Evolutionary conservation across 2,113 vertebrate genomes (phyloP), one percentile per base, ranked within the genome.

Genomic region (Equus przewalskii): DNA sequence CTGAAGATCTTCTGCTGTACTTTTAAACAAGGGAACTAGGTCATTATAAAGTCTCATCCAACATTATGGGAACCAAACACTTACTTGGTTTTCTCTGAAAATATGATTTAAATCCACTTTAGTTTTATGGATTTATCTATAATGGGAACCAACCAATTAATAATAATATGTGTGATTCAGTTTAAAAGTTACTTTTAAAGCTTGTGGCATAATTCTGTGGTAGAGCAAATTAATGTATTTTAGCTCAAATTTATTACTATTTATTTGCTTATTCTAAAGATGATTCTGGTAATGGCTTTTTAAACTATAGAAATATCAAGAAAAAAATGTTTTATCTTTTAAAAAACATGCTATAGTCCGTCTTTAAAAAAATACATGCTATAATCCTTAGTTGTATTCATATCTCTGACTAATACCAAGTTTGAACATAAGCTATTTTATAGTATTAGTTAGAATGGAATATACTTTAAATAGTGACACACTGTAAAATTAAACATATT

Each of bases 121-220:
- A 72, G 28, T 69, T 89, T 93, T 89, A 33, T 69, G 4, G 12
- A 64, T 41, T 78, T 97, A 92, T 67, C 56, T 94, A 22, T n/a
- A 91, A 46, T 83, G 28, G 64, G 30, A 79, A 93, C 33, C 19
- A 88, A 51, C 46, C 21, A 94, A 76, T 84, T 91, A 90, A 83
- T 76, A 65, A 65, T 64, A 76, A 60, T 56, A 69, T 33, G 1
- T 87, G 24, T 64, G 12, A 84, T 33, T 69, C 9, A 89, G 11
- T 58, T 95, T 92, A 75, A 79, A 91, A 82, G 54, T 91, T 89
- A 78, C 4, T 78, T 46, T 92, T 21, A 46, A 46, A 80, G 62
- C 0, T 73, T 73, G 28, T 91, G 19, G 41, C 22, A 86, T 91
- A 82, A 70, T 51, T 97, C 6, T 83, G 36, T 26, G 64, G 0